These are phyloP conservation scores for Strix occidentalis DNA, from an alignment of 2,797 vertebrate genomes.

Conservation along the genomic window DNA sequence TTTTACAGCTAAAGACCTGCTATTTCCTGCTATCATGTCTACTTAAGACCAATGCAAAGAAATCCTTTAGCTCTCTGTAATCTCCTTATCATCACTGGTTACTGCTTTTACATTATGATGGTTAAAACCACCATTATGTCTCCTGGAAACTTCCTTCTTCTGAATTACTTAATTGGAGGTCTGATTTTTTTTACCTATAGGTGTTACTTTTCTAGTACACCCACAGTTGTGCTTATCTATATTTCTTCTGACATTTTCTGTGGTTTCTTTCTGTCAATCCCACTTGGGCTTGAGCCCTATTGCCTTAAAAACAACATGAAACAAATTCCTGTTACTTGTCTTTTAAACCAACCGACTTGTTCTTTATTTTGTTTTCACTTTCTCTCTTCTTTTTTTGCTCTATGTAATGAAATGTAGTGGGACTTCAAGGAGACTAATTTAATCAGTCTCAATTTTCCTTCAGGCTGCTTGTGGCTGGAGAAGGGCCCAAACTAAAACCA, in stretches of 20 bases:
- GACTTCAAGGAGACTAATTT: neutral
- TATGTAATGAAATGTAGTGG: neutral
- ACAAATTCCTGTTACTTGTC: neutral
- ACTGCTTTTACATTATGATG: neutral
- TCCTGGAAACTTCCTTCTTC: neutral
- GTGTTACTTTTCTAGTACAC: neutral
- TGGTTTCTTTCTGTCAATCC: neutral
- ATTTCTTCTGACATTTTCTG: neutral
- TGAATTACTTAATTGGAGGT: neutral
- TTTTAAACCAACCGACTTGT: neutral
- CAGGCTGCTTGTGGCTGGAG: constrained; percentile 3
- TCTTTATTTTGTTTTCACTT: neutral
- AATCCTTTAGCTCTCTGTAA: neutral
- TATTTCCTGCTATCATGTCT: neutral
- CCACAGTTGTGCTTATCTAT: neutral
- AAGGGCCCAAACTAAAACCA: neutral
- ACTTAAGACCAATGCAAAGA: neutral
- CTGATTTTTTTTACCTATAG: neutral
- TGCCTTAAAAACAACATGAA: neutral
- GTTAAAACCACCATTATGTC: neutral
- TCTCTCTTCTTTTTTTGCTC: neutral
- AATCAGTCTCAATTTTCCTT: neutral
- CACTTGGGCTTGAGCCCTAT: neutral
- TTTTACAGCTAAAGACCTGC: neutral
- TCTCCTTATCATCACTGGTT: neutral